phyloP scores from a whole-genome alignment of 2,888 invertebrate species.

The Calliphora vomitoria region DNA sequence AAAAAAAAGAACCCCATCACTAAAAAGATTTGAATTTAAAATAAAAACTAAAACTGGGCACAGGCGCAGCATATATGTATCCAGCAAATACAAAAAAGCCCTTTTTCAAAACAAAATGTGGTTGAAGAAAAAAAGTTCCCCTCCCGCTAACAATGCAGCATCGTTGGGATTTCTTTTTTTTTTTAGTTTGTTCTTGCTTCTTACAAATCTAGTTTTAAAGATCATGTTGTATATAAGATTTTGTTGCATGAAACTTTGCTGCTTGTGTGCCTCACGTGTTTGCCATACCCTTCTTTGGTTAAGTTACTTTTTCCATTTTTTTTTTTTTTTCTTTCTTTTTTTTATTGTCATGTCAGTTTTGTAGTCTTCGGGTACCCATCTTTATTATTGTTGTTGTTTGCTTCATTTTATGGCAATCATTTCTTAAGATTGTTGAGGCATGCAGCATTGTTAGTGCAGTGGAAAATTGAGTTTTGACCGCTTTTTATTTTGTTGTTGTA shows the following conservation, averaged over 20 bases:
- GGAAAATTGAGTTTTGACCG: conserved; percentile 72
- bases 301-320: conserved; percentile 10
- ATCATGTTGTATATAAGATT: conserved; percentile 51
- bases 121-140: conserved; percentile 32
- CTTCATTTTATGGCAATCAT: conserved; percentile 42
- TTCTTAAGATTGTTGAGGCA: conserved; percentile 31
- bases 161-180: no score
- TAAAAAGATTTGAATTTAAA: conserved; percentile 21
- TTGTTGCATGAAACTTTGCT: conserved; percentile 54
- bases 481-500: conserved; percentile 53
- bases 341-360: conserved; percentile 51
- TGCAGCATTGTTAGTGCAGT: conserved; percentile 53
- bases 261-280: conserved; percentile 62
- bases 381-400: conserved; percentile 20
- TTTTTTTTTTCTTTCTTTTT: conserved; percentile 7
- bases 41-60: conserved; percentile 7
- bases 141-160: conserved; percentile 55
- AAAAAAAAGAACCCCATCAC: background rate
- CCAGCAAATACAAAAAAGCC: conserved; percentile 32
- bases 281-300: conserved; percentile 46
- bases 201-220: conserved; percentile 41
- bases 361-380: background rate
- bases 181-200: background rate
- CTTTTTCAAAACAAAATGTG: conserved; percentile 6
- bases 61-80: background rate